Evolutionary conservation across 1,140 invertebrate genomes (phyloP), one percentile per base, ranked within the genome.

Genomic region (Monomorium pharaonis): DNA sequence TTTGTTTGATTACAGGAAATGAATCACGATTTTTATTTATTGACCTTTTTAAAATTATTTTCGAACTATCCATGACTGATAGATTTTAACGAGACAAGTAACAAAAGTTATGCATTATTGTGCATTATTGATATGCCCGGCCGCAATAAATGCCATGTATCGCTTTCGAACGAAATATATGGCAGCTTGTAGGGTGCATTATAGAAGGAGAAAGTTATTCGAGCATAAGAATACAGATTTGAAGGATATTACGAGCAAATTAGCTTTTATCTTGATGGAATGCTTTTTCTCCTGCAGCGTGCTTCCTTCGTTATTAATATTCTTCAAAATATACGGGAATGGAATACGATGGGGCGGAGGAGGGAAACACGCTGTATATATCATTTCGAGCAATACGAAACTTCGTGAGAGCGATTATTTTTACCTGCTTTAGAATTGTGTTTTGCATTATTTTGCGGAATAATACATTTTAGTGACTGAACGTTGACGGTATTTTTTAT

Each of bases 231-330:
- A 74, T 24, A 37, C n/a, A 54, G 51, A 56, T 56, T 56, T 75
- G 30, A 24, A 16, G 51, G 51, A 54, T 75, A 56, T 75, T 75
- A 76, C 21, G 54, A 42, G 54, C 72, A 37, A 76, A 44, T 58
- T 76, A 75, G 33, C 51, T 21, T 42, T 75, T 42, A 21, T 58
- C 72, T 75, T 60, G 21, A 60, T 42, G 24, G 21, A 27, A 27
- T 14, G 30, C n/a, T 75, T 58, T 56, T 37, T 30, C 70, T 54
- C 18, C 24, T 24, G 37, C 49, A 33, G 33, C 24, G 37, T 30
- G 21, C 54, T 76, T 44, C 16, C 21, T 58, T 14, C 54, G 33
- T 12, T 16, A 60, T 76, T 76, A 76, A 76, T 76, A 76, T 37
- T 24, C 54, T 56, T 58, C 21, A 42, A 76, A 37, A 76, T 60